phyloP scores from a whole-genome alignment of 2,113 vertebrate genomes.

The Eulacestoma nigropectus region DNA sequence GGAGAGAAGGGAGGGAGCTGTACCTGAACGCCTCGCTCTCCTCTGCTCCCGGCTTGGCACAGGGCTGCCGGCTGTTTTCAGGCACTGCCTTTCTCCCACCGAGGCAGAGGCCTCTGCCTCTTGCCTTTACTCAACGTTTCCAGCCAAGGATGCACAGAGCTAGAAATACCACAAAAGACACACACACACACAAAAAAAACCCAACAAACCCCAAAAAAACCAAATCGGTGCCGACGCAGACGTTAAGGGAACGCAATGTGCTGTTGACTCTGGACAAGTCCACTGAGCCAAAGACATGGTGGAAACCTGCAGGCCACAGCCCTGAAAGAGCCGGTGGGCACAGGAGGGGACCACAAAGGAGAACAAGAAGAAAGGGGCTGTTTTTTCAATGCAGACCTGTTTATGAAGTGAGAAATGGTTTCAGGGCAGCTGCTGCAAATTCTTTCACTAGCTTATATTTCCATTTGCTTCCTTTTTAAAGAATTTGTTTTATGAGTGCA shows the following conservation, averaged over 20 bases:
- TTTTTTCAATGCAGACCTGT: slow-evolving; percentile 72
- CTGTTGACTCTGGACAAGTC: slow-evolving; percentile 12
- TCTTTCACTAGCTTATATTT: slow-evolving; percentile 80
- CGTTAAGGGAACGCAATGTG: neutral
- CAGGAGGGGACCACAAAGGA: slow-evolving; percentile 52
- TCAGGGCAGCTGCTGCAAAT: slow-evolving; percentile 72
- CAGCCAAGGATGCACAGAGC: neutral
- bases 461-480: slow-evolving; percentile 77
- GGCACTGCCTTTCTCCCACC: neutral
- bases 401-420: slow-evolving; percentile 81
- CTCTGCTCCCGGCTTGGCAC: neutral
- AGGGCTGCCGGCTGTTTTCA: accelerated
- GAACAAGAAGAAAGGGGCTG: slow-evolving; percentile 33
- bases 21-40: accelerated
- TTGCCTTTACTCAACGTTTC: neutral
- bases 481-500: slow-evolving; percentile 73
- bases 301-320: neutral
- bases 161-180: slow-evolving; percentile 1
- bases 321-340: slow-evolving; percentile 15
- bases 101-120: neutral
- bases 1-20: neutral
- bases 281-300: neutral
- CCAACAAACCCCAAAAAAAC: neutral
- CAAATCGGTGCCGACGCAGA: neutral
- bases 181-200: neutral